Conservation (phyloP, 2,888 invertebrate species). For the Noctua pronuba region DNA sequence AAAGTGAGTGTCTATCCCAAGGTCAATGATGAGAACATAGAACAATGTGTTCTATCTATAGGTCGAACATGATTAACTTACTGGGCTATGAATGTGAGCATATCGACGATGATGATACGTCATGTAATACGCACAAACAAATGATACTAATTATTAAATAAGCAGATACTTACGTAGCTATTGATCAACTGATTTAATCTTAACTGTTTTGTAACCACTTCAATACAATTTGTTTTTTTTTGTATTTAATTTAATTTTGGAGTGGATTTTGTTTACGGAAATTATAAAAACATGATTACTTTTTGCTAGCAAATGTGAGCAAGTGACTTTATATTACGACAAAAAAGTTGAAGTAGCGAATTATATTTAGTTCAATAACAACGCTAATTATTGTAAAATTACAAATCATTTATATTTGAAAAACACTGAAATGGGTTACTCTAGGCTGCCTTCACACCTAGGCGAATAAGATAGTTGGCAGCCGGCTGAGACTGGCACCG, state of each 20-base stretch:
- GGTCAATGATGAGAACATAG: constrained; percentile 81
- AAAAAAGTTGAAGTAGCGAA: background rate
- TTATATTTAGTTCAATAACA: background rate
- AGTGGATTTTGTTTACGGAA: constrained; percentile 54
- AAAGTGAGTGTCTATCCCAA: constrained; percentile 81
- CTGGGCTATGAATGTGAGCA: constrained; percentile 13
- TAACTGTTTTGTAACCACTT: constrained; percentile 11
- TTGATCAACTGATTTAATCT: constrained; percentile 11
- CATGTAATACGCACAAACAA: constrained; percentile 5
- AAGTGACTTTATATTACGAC: constrained; percentile 25
- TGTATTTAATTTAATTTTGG: constrained; percentile 3
- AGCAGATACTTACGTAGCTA: constrained; percentile 1
- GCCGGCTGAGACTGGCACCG: too few species aligned
- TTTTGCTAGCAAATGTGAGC: constrained; percentile 33
- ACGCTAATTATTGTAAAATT: background rate
- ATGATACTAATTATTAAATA: constrained; percentile 15
- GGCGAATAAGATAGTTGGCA: background rate
- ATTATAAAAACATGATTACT: constrained; percentile 32
- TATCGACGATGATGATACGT: background rate
- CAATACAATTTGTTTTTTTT: background rate
- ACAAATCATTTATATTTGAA: background rate
- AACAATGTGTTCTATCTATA: constrained; percentile 62
- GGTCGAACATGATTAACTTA: constrained; percentile 10
- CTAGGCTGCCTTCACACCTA: background rate
- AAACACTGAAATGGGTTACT: background rate